Base-by-base conservation (phyloP, 1,140 invertebrate genomes). In the Thaumatotibia leucotreta region DNA sequence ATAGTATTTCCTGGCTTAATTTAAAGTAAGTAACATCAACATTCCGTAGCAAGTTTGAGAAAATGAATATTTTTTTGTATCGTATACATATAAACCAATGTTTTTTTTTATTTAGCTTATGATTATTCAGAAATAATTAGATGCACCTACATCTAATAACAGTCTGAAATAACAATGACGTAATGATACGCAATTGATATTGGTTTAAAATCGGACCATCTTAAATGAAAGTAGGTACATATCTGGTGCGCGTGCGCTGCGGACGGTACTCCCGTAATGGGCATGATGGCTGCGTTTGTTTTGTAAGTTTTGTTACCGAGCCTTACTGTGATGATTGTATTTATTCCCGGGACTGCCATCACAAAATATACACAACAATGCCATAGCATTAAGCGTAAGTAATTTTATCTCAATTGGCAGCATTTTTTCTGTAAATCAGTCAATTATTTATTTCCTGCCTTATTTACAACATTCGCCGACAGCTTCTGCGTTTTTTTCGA, bases 281-380 rank as follows among this genome's bases (percentile, higher is more conserved):
- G 52, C 52, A 58, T 58, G 52, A 58, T 58, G 52, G 23, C 23
- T 31, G 27, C 27, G 52, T 58, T 58, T 58, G 52, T 58, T 58
- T 58, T 71, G 67, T 61, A 70, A 63, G 54, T 50, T 72, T 64
- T 58, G 52, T 27, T 45, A 45, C 9, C 50, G 50, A 23, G 52
- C 52, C 52, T 58, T 27, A 58, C 23, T 58, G 23, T 27, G 52
- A 58, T 27, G 52, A 27, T 58, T 27, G 23, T 27, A 27, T 58
- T 58, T 58, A 58, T 58, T 58, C 52, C 29, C 52, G 52, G 52
- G 27, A 58, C 52, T 58, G 52, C 0, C 52, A 27, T 58, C 24
- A 58, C 52, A 58, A 58, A 45, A 11, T 58, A 58, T 24, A 24
- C 14, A 58, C 8, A 24, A 54, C 50, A 24, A 27, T 31, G 52